Conservation (phyloP, 23 tunicate species). For the Phallusia fumigata region DNA sequence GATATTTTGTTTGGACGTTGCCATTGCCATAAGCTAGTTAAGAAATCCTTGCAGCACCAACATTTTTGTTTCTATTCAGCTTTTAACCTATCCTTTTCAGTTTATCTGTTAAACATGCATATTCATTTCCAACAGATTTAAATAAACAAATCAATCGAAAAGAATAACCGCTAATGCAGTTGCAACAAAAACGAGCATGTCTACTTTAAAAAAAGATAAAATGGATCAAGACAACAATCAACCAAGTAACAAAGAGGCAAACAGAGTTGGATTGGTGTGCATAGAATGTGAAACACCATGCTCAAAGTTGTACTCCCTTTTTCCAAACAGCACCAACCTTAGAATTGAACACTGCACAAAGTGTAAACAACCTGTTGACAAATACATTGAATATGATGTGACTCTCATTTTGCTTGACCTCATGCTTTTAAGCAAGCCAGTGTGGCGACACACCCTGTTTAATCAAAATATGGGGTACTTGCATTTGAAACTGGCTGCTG, state of each 20-base stretch:
- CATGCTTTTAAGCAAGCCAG: conserved; percentile 61
- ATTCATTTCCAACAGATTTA: too few species aligned
- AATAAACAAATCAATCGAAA: too few species aligned
- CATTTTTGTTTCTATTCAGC: too few species aligned
- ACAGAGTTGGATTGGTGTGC: not conserved
- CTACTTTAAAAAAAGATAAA: not conserved
- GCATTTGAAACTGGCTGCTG: conserved; percentile 69
- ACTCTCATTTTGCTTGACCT: conserved; percentile 64
- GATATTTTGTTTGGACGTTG: too few species aligned
- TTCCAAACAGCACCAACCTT: conserved; percentile 61
- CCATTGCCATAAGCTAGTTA: too few species aligned
- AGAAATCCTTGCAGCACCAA: too few species aligned
- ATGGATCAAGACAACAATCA: not conserved
- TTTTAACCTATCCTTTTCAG: too few species aligned
- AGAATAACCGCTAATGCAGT: too few species aligned
- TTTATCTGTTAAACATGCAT: too few species aligned
- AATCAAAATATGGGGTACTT: conserved; percentile 55
- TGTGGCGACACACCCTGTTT: conserved; percentile 71
- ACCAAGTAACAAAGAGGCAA: not conserved
- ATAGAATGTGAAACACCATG: conserved; percentile 60
- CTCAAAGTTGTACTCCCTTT: conserved; percentile 48
- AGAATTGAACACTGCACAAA: conserved; percentile 83
- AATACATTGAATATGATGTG: conserved; percentile 82
- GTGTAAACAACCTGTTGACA: conserved; percentile 76
- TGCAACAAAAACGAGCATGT: not conserved